Evolutionary conservation across 2,888 invertebrate species (phyloP).

Genomic region (Apodemia hepburni): DNA sequence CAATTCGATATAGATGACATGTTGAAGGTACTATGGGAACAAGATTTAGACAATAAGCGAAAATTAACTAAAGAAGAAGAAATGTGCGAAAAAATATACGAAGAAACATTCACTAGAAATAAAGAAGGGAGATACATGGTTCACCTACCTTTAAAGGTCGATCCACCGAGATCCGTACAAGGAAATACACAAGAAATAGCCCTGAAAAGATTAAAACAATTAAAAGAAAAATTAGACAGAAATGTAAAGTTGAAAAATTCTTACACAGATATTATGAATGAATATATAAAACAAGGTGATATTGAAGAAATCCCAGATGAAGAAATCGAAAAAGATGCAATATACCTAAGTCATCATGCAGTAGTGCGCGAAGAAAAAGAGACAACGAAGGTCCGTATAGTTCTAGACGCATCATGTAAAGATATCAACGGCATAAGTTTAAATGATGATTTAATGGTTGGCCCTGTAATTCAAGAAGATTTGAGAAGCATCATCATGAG

Average conservation of each 20-base stretch:
- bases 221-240: constrained; percentile 27
- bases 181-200: constrained; percentile 33
- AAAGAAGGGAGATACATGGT: no score
- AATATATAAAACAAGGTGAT: not conserved
- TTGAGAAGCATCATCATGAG: not conserved
- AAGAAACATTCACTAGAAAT: no score
- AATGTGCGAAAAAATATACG: constrained; percentile 21
- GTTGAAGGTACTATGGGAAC: constrained; percentile 19
- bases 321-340: no score
- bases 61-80: constrained; percentile 19
- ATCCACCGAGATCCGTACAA: constrained; percentile 19
- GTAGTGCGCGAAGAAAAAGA: no score
- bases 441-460: not conserved
- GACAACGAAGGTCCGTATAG: not conserved
- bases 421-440: not conserved
- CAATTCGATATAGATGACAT: constrained; percentile 16
- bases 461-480: not conserved
- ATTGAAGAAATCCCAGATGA: no score
- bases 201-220: constrained; percentile 27
- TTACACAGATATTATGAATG: not conserved
- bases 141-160: no score
- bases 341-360: no score
- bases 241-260: constrained; percentile 11
- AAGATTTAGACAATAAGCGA: constrained; percentile 13
- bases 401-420: not conserved